A percentile compares a stretch with the other conserved stretches of the same genome.
These are phyloP conservation scores for Thalassarche chlororhynchos DNA, from an alignment of 2,113 vertebrate genomes.

Conservation along the genomic window DNA sequence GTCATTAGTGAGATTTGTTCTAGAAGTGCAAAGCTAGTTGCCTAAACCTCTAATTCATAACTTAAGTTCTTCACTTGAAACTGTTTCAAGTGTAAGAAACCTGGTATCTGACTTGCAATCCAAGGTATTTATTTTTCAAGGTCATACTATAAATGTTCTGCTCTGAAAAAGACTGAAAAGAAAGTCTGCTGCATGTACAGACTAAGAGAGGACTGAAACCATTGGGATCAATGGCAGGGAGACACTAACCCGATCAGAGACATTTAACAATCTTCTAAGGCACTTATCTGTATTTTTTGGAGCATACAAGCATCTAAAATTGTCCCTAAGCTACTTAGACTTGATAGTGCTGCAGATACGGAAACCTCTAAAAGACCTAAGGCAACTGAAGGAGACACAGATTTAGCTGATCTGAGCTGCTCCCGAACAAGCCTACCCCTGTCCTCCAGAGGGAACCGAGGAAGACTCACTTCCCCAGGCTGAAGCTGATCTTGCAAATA, in stretches of 20 bases:
- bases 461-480: background rate
- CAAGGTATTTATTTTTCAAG: background rate
- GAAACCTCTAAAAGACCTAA: background rate
- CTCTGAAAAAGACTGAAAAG: background rate
- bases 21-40: background rate
- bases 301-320: background rate
- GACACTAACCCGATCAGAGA: background rate
- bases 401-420: background rate
- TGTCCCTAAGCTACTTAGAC: background rate
- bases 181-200: background rate
- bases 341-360: background rate
- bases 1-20: background rate
- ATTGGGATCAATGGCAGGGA: background rate
- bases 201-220: background rate
- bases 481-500: background rate
- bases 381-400: background rate
- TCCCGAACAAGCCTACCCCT: background rate
- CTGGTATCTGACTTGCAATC: background rate
- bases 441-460: background rate
- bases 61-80: background rate
- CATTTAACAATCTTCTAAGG: background rate
- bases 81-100: background rate
- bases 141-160: background rate
- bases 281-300: background rate
- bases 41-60: background rate